phyloP scores from a whole-genome alignment of 2,113 vertebrate genomes.

The Coturnix japonica region DNA sequence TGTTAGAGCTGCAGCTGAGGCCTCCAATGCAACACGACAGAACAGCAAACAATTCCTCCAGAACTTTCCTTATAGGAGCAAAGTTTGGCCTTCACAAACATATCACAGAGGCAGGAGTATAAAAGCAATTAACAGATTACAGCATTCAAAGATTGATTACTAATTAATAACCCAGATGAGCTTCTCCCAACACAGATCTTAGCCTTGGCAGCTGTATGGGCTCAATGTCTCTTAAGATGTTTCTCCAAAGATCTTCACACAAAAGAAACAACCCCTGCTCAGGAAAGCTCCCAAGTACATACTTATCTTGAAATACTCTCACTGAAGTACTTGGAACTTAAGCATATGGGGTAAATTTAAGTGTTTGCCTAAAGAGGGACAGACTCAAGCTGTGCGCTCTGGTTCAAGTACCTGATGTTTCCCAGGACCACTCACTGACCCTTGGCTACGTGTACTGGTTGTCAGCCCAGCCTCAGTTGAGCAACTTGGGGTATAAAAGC shows the following conservation, averaged over 20 bases:
- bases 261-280: neutral
- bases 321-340: neutral
- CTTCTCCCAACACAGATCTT: neutral
- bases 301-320: neutral
- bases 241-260: neutral
- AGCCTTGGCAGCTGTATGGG: neutral
- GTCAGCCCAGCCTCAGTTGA: neutral
- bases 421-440: neutral
- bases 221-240: neutral
- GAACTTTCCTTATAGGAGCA: neutral
- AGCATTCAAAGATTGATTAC: neutral
- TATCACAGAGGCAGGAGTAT: neutral
- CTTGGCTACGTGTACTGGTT: neutral
- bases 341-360: neutral
- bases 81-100: neutral
- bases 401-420: conserved; percentile 21
- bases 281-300: conserved; percentile 2
- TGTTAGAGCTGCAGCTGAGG: neutral
- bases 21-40: neutral
- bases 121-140: neutral
- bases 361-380: conserved; percentile 38
- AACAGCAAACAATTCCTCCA: neutral
- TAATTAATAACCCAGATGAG: conserved; percentile 13
- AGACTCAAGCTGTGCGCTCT: neutral
- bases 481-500: neutral